Base-by-base conservation (phyloP, 2,797 vertebrate genomes). In the Acrossocheilus wenchowensis region DNA sequence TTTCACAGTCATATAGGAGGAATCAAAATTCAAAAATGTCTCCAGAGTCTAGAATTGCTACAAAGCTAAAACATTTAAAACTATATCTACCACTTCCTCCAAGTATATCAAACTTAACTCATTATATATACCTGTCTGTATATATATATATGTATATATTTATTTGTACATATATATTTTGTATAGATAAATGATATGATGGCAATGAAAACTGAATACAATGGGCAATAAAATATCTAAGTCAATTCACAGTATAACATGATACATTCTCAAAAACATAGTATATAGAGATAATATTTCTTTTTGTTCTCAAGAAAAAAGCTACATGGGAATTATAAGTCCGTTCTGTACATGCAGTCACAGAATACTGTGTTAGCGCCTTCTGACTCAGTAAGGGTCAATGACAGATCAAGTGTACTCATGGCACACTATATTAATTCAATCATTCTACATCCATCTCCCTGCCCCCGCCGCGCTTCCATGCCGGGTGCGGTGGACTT, bases 41-140 rank as follows among this genome's bases (percentile, higher is more conserved):
- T 94, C 95, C 94, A 93, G 93, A 94, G 93, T 96, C 94, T 95
- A 95, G 93, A 95, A 95, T 95, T 87, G 94, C 95, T 96, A 96
- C 95, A 95, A 96, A 96, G 95, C 95, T 96, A 96, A 96, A 96
- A 96, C 96, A 96, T 95, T 96, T 94, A 96, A 96, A 96, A 96
- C 95, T 96, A 96, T 93, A 94, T 90, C 94, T 96, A 96, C 94
- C 95, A 96, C 94, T 96, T 95, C 95, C 95, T 95, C 94, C 95
- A 95, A 95, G 93, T 95, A 95, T 96, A 96, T 93, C 94, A 95
- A 96, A 95, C 94, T 95, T 94, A 96, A 94, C 92, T 95, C 92
- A 94, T 78, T 79, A 68, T 81, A 88, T 95, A 95, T 92, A 91
- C 90, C 87, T 95, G 82, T 94, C 87, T 95, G 89, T 95, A 93